phyloP scores from a whole-genome alignment of 37 sponge, comb jelly and placozoan genomes.

The Axinella damicornis region DNA sequence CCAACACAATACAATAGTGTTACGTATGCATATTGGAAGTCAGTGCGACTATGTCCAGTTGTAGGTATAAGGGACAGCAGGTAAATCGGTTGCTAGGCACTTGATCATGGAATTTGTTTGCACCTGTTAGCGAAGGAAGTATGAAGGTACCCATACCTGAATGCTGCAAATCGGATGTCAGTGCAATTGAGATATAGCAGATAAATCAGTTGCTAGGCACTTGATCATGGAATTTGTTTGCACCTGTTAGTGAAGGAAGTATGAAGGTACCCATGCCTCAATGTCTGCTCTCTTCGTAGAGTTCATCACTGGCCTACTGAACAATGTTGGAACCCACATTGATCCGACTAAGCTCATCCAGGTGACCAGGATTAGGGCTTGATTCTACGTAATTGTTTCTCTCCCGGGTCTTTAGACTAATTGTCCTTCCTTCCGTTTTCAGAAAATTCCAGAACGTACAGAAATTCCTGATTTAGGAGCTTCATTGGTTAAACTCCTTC shows the following conservation, averaged over 20 bases:
- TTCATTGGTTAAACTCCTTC: slow-evolving; percentile 92
- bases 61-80: too few relatives aligned
- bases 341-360: slow-evolving; percentile 86
- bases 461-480: slow-evolving; percentile 83
- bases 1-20: too few relatives aligned
- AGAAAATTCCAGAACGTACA: slow-evolving; percentile 75
- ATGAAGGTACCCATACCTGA: not conserved
- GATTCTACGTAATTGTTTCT: too few relatives aligned
- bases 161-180: too few relatives aligned
- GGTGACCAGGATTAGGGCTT: slow-evolving; percentile 46
- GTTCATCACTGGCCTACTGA: slow-evolving; percentile 88
- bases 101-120: not conserved
- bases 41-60: too few relatives aligned
- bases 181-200: too few relatives aligned
- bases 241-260: too few relatives aligned
- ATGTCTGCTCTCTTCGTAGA: slow-evolving; percentile 21
- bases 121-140: too few relatives aligned
- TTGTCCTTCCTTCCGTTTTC: not conserved
- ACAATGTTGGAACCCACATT: slow-evolving; percentile 94
- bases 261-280: not conserved
- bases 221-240: not conserved
- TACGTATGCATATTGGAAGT: too few relatives aligned
- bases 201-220: not conserved
- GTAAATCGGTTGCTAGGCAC: not conserved
- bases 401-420: too few relatives aligned